These are phyloP conservation scores for Paraescarpia echinospica DNA, from an alignment of 1,140 invertebrate species.

Conservation along the genomic window DNA sequence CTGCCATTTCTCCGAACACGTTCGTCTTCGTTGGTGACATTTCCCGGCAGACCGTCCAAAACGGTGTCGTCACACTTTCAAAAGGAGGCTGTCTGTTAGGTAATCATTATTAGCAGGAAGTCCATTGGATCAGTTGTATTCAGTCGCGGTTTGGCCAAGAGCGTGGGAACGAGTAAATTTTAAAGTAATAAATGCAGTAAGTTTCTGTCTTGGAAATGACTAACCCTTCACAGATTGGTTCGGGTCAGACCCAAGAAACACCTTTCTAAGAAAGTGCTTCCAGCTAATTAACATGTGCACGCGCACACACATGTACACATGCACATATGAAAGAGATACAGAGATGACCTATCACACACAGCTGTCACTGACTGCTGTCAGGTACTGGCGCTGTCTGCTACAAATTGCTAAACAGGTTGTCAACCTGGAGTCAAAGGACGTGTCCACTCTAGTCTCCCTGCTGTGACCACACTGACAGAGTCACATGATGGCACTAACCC, in stretches of 20 bases:
- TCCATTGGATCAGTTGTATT: too few relatives aligned
- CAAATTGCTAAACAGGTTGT: background rate
- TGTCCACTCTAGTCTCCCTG: background rate
- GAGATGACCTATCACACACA: background rate
- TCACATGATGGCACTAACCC: background rate
- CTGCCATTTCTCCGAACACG: background rate
- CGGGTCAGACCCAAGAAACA: too few relatives aligned
- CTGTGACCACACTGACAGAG: background rate
- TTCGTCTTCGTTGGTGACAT: background rate
- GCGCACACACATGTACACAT: background rate
- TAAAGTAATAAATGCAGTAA: too few relatives aligned
- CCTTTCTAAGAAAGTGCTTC: too few relatives aligned
- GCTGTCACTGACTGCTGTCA: background rate
- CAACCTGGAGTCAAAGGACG: background rate
- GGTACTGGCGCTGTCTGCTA: background rate
- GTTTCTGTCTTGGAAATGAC: too few relatives aligned
- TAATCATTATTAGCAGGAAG: too few relatives aligned
- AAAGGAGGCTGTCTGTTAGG: background rate
- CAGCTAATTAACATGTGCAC: background rate
- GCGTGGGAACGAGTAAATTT: too few relatives aligned
- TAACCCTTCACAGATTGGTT: too few relatives aligned
- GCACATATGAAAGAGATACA: background rate
- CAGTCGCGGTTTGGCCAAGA: too few relatives aligned
- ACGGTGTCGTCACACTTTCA: background rate
- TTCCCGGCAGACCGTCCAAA: background rate